Evolutionary conservation across 2,113 vertebrate species (phyloP), one percentile per base, ranked within the genome.

Genomic region (Sturnus vulgaris): DNA sequence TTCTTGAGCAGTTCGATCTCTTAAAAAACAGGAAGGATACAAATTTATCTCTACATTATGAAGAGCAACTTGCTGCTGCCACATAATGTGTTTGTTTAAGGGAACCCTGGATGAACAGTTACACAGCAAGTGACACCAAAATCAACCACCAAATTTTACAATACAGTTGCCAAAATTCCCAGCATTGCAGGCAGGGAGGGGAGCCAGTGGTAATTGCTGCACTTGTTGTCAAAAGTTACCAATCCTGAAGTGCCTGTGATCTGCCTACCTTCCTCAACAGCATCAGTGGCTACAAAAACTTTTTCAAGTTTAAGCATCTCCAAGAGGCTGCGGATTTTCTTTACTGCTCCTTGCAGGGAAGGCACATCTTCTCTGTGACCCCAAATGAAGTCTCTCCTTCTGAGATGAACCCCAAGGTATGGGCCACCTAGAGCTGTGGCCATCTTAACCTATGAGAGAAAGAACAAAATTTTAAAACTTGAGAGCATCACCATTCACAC

Each of bases 301-400:
- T 70, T 98, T 37, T 98, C 89, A 31, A 99, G 98, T 88, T 97
- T 98, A 81, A 98, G 97, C 7, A 70, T 97, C 95, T 98, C 98
- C 98, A 99, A 97, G 59, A 99, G 98, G 94, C 98, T 98, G 49
- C 39, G 98, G 69, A 99, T 99, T 96, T 98, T 99, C 96, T 98
- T 98, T 33, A 97, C 98, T 1, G 99, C 98, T 27, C 98, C 98
- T 31, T 97, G 98, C 23, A 99, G 97, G 88, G 98, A 99, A 50
- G 99, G 99, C 24, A 99, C 98, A 0, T 99, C 99, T 53, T 99
- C 98, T 96, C 99, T 97, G 97, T 99, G 99, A 46, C 99, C 99
- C 99, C 99, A 99, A 94, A 99, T 97, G 52, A 99, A 99, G 94
- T 99, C 99, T 90, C 98, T 99, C 50, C 99, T 98, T 59, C 99